Evolutionary conservation across 1,140 invertebrate species (phyloP), one percentile per base, ranked within the genome.

Genomic region (Phenacoccus solenopsis): DNA sequence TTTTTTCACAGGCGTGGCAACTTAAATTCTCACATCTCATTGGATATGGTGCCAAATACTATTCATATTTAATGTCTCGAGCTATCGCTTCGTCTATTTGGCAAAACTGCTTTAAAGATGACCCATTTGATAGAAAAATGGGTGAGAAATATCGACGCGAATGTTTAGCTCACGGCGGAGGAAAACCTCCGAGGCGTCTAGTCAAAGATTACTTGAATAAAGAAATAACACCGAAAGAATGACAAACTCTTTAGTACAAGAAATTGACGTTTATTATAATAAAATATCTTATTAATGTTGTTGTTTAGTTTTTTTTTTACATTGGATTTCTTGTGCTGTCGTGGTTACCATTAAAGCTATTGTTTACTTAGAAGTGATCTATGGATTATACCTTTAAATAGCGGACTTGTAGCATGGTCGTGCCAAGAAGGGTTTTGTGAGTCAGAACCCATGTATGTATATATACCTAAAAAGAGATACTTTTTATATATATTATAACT

Each of bases 1-100:
- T 32, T 32, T 38, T 72, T 71, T 70, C 72, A 30, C 75, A 88
- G 85, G 94, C 96, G 12, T 98, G 94, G 93, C 96, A 98, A 77
- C 84, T 96, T 71, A 83, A 96, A 67, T 98, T 99, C 82, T 90
- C 93, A 70, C 97, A 99, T 81, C 80, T 99, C 28, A 91, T 98
- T 5, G 94, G 95, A 1, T 99, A 99, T 79, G 97, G 96, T 28
- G 95, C 94, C 0, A 98, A 97, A 80, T 99, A 99, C 81, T 98
- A 98, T 79, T 91, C 96, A 0, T 99, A 99, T 81, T 80, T 98
- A 64, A 89, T 98, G 75, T 98, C 96, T 0, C 84, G 92, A 74
- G 91, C 95, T 22, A 86, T 98, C 38, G 95, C 96, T 0, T 90
- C 92, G 27, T 88, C 88, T 82, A 95, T 97, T 72, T 99, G 96